Evolutionary conservation across 1,140 invertebrate genomes (phyloP).

Genomic region (Pararge aegeria): DNA sequence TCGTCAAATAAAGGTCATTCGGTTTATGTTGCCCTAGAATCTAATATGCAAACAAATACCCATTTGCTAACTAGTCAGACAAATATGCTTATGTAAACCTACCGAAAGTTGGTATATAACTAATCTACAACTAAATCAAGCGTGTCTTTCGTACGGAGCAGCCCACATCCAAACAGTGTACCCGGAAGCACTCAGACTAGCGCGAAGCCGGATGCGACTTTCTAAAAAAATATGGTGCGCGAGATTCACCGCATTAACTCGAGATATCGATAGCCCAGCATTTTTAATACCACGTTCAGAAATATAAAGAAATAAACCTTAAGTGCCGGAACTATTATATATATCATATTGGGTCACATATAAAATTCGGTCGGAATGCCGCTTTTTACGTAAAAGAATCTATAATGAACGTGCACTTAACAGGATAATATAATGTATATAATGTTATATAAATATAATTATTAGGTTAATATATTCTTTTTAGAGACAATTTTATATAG

Average conservation of each 20-base stretch:
- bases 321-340: background rate
- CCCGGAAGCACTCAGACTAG: slow-evolving; percentile 61
- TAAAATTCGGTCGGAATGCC: background rate
- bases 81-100: background rate
- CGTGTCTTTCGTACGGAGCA: slow-evolving; percentile 2
- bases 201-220: slow-evolving; percentile 70
- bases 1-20: too few species aligned
- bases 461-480: too few species aligned
- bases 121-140: background rate
- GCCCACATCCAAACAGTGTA: slow-evolving; percentile 40
- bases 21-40: too few species aligned
- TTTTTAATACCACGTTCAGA: background rate
- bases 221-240: slow-evolving; percentile 70
- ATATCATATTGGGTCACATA: too few species aligned
- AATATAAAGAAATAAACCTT: background rate
- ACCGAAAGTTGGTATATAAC: background rate
- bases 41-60: too few species aligned
- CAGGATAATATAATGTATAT: too few species aligned
- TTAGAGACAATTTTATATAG: too few species aligned
- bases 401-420: too few species aligned
- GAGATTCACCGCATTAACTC: slow-evolving; percentile 31
- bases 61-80: too few species aligned
- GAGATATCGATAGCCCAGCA: slow-evolving; percentile 19
- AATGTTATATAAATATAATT: too few species aligned
- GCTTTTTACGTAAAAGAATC: too few species aligned